phyloP scores from a whole-genome alignment of 2,113 vertebrate species.

The Elaphurus davidianus region DNA sequence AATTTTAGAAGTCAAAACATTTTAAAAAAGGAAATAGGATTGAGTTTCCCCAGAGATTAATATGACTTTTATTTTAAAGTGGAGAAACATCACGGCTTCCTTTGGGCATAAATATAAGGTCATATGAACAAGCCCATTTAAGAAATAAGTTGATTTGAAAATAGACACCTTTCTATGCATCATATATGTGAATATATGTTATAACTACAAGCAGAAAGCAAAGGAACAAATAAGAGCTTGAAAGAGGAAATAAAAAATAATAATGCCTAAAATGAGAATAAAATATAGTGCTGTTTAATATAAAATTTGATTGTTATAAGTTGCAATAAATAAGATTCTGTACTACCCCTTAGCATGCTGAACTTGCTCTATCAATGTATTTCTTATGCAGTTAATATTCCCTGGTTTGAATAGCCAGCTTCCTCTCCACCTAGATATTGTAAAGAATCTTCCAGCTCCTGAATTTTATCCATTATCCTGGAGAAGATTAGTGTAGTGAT shows the following conservation, averaged over 20 bases:
- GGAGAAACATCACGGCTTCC: not conserved
- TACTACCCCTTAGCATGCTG: not conserved
- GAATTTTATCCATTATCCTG: not conserved
- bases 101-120: constrained; percentile 3
- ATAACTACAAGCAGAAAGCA: not conserved
- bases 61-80: constrained; percentile 36
- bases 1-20: not conserved
- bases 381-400: not conserved
- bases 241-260: not conserved
- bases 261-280: not conserved
- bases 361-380: not conserved
- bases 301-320: not conserved
- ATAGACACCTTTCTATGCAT: not conserved
- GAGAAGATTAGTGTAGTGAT: not conserved
- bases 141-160: constrained; percentile 24
- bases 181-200: not conserved
- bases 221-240: not conserved
- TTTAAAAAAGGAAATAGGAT: not conserved
- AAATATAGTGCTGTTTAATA: not conserved
- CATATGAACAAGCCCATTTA: not conserved
- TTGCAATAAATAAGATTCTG: not conserved
- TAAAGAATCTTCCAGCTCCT: not conserved
- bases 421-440: not conserved
- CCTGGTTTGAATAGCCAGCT: no score
- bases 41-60: not conserved